Percentiles rank a stretch among this genome's conserved stretches.
Conservation (phyloP, 2,797 vertebrate genomes). For the Rhinichthys osculus region DNA sequence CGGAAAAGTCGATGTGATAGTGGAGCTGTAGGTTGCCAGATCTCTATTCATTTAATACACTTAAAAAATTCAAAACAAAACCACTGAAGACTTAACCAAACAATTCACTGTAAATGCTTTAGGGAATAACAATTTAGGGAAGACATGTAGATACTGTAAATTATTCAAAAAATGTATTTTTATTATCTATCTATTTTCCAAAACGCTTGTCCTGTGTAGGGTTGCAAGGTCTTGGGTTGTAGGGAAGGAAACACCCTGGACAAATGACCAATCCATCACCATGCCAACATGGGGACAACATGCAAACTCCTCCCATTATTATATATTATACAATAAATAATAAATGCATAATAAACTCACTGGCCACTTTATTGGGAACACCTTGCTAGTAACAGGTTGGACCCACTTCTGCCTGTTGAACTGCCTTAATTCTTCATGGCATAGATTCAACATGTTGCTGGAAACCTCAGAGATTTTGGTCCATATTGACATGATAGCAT, state of each 20-base stretch:
- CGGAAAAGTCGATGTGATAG: conserved; percentile 18
- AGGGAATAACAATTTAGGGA: background rate
- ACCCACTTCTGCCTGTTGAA: too few relatives aligned
- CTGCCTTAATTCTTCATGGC: background rate
- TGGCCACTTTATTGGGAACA: too few relatives aligned
- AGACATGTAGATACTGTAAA: background rate
- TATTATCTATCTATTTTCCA: background rate
- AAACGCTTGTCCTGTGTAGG: background rate
- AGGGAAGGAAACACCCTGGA: background rate
- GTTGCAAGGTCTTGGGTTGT: background rate
- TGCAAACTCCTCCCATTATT: background rate
- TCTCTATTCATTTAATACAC: conserved; percentile 55
- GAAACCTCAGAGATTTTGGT: too few relatives aligned
- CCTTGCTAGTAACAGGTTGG: background rate
- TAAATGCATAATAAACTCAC: too few relatives aligned
- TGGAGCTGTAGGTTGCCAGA: conserved; percentile 39
- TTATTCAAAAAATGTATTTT: background rate
- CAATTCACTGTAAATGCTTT: background rate
- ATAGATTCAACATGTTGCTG: too few relatives aligned
- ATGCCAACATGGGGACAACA: background rate
- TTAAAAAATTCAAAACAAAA: conserved; percentile 48
- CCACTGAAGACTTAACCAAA: conserved; percentile 14
- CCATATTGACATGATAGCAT: too few relatives aligned
- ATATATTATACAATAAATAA: background rate
- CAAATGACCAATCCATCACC: background rate